Evolutionary conservation across 2,797 vertebrate species (phyloP), one percentile per base, ranked within the genome.

Genomic region (Chelon auratus): DNA sequence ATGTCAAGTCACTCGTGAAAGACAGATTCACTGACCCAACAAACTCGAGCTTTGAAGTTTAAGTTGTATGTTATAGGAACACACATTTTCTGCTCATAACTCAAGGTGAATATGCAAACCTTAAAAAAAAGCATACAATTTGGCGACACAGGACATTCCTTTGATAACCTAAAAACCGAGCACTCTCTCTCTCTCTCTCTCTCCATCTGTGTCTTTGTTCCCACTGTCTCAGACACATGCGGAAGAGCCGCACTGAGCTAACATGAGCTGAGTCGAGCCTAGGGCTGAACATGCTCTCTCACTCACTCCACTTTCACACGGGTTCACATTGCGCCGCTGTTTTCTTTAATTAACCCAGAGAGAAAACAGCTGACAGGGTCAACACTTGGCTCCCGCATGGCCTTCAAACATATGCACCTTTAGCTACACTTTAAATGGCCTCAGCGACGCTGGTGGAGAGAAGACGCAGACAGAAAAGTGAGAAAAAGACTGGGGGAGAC

Each of bases 301-400:
- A 39, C 90, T 89, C 78, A 62, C 87, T 89, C 77, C 86, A 84
- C 91, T 93, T 94, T 95, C 92, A 93, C 93, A 94, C 90, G 84
- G 91, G 92, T 89, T 93, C 91, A 88, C 80, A 71, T 92, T 91
- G 91, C 93, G 91, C 87, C 50, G 86, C 91, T 94, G 93, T 93
- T 95, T 93, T 94, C 93, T 93, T 94, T 95, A 95, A 95, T 95
- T 95, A 95, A 94, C 94, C 94, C 94, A 9, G 90, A 82, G 94
- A 95, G 93, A 94, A 91, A 92, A 91, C 89, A 91, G 90, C 91
- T 94, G 93, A 95, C 87, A 68, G 89, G 92, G 93, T 93, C 91
- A 93, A 93, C 92, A 89, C 93, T 89, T 85, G 45, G 60, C 84
- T 92, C 93, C 93, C 82, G 48, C 22, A 60, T 62, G 78, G 87